These are phyloP conservation scores for Hirtodrosophila histrioides DNA, from an alignment of 2,888 invertebrate genomes.

Conservation along the genomic window DNA sequence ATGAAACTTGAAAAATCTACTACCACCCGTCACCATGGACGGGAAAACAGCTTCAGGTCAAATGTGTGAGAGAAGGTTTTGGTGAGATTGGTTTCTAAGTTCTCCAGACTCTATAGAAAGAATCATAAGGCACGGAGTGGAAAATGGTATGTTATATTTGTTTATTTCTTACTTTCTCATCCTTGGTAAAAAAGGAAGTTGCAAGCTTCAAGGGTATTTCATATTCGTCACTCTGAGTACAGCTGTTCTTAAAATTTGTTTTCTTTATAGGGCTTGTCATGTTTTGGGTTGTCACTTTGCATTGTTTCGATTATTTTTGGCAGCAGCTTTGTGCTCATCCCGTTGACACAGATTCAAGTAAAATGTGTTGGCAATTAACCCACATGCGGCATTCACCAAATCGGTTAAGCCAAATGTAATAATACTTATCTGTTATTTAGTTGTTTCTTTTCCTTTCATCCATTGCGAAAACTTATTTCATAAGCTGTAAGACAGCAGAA, in stretches of 20 bases:
- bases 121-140: too few species aligned
- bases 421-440: constrained; percentile 23
- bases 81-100: too few species aligned
- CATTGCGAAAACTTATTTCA: constrained; percentile 34
- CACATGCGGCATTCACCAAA: constrained; percentile 43
- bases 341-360: constrained; percentile 65
- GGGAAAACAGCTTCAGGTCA: too few species aligned
- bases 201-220: constrained; percentile 6
- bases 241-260: constrained; percentile 19
- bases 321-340: constrained; percentile 46
- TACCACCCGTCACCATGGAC: too few species aligned
- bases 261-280: constrained; percentile 22
- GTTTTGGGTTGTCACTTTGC: constrained; percentile 42
- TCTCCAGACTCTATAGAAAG: too few species aligned
- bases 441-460: constrained; percentile 7
- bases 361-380: constrained; percentile 70
- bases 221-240: neutral
- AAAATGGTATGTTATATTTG: too few species aligned
- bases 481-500: constrained; percentile 29
- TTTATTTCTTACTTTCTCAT: too few species aligned
- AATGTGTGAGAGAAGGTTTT: too few species aligned
- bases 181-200: too few species aligned
- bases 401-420: constrained; percentile 27
- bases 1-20: too few species aligned
- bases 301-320: constrained; percentile 55